Evolutionary conservation across 1,140 invertebrate species (phyloP).

Genomic region (Luehdorfia chinensis): DNA sequence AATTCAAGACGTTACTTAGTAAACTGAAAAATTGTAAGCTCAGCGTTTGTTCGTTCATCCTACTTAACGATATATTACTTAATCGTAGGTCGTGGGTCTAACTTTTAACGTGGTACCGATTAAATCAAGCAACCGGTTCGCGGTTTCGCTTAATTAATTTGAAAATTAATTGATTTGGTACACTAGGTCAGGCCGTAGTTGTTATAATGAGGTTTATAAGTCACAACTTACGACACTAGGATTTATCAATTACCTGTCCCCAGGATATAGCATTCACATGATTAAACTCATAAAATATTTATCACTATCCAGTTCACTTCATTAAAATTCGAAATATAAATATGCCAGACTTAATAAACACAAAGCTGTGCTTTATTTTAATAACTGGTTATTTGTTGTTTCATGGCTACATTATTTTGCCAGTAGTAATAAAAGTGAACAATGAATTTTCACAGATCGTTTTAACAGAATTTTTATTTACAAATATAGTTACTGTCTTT

Average conservation of each 20-base stretch:
- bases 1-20: no score
- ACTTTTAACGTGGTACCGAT: constrained; percentile 54
- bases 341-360: background rate
- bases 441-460: no score
- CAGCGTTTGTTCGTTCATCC: constrained; percentile 43
- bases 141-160: constrained; percentile 59
- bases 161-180: constrained; percentile 60
- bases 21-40: no score
- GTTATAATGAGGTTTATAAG: constrained; percentile 54
- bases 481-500: constrained; percentile 7
- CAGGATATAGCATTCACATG: no score
- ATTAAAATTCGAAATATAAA: constrained; percentile 4
- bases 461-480: no score
- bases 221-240: constrained; percentile 52
- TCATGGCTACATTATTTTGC: background rate
- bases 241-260: no score
- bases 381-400: constrained; percentile 3
- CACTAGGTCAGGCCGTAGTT: constrained; percentile 36
- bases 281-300: no score
- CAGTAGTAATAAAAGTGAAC: no score
- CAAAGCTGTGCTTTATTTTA: background rate
- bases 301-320: no score
- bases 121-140: constrained; percentile 51
- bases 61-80: constrained; percentile 50
- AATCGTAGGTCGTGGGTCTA: constrained; percentile 55